Conservation (phyloP, 1,140 invertebrate species). For the Lanistes nyassanus region DNA sequence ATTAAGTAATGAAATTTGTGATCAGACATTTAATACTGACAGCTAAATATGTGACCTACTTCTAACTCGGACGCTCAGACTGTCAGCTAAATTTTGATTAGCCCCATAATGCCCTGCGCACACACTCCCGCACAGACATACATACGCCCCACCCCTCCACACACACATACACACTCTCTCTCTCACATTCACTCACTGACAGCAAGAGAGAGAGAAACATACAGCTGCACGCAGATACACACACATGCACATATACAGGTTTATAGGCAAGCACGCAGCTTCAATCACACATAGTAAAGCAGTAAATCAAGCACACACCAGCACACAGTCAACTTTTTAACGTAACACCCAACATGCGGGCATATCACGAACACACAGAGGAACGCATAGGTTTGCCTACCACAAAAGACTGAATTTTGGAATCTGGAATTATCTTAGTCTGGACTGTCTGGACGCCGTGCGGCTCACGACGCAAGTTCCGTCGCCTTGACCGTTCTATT, state of each 20-base stretch:
- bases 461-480: neutral
- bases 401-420: neutral
- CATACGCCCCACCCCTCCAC: neutral
- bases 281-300: neutral
- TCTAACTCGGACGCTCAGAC: no score
- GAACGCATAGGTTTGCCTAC: neutral
- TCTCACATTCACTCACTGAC: slow-evolving; percentile 9
- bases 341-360: no score
- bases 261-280: neutral
- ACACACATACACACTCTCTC: neutral
- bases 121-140: neutral
- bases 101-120: neutral
- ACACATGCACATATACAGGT: slow-evolving; percentile 8
- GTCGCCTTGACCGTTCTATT: no score
- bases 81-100: neutral
- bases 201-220: neutral
- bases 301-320: neutral
- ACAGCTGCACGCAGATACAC: slow-evolving; percentile 5
- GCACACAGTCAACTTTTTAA: no score
- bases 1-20: no score
- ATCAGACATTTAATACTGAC: no score
- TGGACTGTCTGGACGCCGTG: neutral
- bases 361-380: neutral
- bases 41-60: no score
- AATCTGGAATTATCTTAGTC: neutral